phyloP scores from a whole-genome alignment of 64 coral and sea anemone genomes.

The Catalaphyllia jardinei region DNA sequence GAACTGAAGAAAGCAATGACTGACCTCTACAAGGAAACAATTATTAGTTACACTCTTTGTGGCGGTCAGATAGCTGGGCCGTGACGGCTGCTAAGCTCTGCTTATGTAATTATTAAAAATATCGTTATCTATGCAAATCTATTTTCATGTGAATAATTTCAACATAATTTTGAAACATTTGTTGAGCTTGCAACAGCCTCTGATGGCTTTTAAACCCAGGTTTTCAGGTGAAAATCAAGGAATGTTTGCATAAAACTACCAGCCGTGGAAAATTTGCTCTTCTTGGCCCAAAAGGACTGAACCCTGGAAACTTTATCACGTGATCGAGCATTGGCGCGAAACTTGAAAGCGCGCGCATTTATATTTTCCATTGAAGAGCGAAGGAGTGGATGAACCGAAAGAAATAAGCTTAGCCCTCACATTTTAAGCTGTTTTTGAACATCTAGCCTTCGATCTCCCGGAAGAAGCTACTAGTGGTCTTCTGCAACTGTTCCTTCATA shows the following conservation, averaged over 20 bases:
- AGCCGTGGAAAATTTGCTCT: background rate
- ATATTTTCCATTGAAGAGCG: background rate
- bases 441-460: background rate
- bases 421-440: background rate
- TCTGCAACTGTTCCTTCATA: background rate
- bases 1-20: too few species aligned
- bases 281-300: constrained; percentile 11
- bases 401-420: background rate
- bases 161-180: background rate
- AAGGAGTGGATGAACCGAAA: background rate
- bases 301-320: constrained; percentile 6
- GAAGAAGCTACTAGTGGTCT: background rate
- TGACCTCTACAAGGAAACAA: too few species aligned
- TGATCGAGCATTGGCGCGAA: constrained; percentile 65
- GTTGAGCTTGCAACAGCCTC: background rate
- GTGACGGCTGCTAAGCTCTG: background rate
- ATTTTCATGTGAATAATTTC: constrained; percentile 1
- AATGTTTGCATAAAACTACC: too few species aligned
- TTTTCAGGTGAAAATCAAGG: background rate
- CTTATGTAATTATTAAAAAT: background rate
- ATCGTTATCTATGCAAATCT: constrained; percentile 16
- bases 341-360: constrained; percentile 79
- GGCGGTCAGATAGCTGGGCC: background rate
- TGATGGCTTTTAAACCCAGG: background rate
- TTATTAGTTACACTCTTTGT: too few species aligned